phyloP scores from a whole-genome alignment of 2,888 invertebrate genomes.

The Odontocolon sp. region DNA sequence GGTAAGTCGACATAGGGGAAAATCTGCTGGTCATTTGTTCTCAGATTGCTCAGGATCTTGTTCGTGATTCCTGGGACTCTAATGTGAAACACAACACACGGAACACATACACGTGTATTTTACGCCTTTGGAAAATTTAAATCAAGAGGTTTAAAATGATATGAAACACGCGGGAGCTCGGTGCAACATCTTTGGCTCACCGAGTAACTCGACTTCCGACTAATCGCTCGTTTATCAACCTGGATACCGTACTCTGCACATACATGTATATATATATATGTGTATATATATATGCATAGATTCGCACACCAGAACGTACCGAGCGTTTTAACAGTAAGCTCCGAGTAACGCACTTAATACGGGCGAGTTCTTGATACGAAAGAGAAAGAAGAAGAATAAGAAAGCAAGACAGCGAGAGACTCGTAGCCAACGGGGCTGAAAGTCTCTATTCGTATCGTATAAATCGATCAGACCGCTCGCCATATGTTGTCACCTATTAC shows the following conservation, averaged over 20 bases:
- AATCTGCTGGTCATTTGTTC: constrained; percentile 15
- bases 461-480: constrained; percentile 55
- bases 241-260: not conserved
- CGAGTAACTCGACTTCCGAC: constrained; percentile 15
- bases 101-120: too few relatives aligned
- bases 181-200: not conserved
- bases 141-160: not conserved
- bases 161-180: not conserved
- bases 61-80: too few relatives aligned
- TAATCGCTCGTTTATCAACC: constrained; percentile 38
- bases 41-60: too few relatives aligned
- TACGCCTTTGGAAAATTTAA: not conserved
- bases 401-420: not conserved
- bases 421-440: not conserved
- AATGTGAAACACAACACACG: too few relatives aligned
- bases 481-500: constrained; percentile 54
- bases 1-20: not conserved
- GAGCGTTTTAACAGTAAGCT: not conserved
- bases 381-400: not conserved
- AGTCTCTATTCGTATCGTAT: constrained; percentile 17
- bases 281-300: not conserved
- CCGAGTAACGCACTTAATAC: not conserved
- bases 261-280: too few relatives aligned
- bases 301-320: not conserved
- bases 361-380: constrained; percentile 4